These are phyloP conservation scores for Scaptodrosophila lebanonensis DNA, from an alignment of 1,140 invertebrate species.

Conservation along the genomic window DNA sequence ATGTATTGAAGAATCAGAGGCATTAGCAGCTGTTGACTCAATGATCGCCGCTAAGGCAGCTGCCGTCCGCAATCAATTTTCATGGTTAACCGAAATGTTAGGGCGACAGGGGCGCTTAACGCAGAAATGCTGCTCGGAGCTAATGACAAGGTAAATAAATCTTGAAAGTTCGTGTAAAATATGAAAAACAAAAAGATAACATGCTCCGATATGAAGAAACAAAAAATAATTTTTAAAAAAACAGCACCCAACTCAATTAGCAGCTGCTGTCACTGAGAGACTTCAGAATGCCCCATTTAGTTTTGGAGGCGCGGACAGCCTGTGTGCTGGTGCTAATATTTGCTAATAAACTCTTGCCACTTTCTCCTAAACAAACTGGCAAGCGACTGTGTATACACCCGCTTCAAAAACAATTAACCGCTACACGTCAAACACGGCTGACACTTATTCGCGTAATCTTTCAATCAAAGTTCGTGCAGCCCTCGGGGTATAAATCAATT, in stretches of 20 bases:
- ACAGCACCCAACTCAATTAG: too few species aligned
- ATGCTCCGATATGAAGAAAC: too few species aligned
- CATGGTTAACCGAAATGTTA: slow-evolving; percentile 61
- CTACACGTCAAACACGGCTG: slow-evolving; percentile 38
- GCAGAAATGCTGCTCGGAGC: slow-evolving; percentile 12
- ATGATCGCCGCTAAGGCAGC: too few species aligned
- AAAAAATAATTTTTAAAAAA: too few species aligned
- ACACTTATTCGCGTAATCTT: slow-evolving; percentile 60
- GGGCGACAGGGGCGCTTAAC: neutral
- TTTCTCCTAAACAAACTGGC: too few species aligned
- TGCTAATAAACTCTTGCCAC: too few species aligned
- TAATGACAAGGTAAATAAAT: slow-evolving; percentile 67
- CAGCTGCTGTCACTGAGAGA: too few species aligned
- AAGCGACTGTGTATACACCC: too few species aligned
- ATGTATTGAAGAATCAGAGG: neutral
- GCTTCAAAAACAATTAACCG: slow-evolving; percentile 29
- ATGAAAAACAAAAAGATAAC: slow-evolving; percentile 58
- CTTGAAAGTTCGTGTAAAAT: slow-evolving; percentile 49
- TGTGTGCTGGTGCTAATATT: too few species aligned
- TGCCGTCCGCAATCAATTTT: slow-evolving; percentile 68
- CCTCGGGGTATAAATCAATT: slow-evolving; percentile 9
- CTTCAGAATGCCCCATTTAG: too few species aligned
- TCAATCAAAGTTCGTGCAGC: slow-evolving; percentile 48
- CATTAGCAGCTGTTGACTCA: too few species aligned
- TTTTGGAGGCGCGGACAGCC: too few species aligned